Evolutionary conservation across 2,113 vertebrate genomes (phyloP).

Genomic region (Zosterops hypoxanthus): DNA sequence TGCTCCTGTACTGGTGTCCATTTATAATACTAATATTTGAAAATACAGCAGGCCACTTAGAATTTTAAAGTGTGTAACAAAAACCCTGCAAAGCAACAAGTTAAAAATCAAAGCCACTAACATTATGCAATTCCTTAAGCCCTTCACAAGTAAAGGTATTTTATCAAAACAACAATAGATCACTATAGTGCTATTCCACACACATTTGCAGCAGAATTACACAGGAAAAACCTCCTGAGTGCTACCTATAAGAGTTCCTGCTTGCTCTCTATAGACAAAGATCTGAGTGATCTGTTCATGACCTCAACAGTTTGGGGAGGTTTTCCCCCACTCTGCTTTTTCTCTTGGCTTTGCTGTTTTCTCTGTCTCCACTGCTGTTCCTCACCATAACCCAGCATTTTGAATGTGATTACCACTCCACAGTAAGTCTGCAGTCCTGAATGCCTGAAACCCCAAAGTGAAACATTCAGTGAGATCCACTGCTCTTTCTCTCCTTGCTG

Average conservation of each 20-base stretch:
- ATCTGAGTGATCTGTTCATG: background rate
- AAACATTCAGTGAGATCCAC: background rate
- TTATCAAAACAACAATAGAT: background rate
- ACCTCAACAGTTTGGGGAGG: background rate
- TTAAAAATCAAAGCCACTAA: background rate
- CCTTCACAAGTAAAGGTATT: background rate
- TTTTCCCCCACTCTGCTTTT: background rate
- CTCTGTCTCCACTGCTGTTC: background rate
- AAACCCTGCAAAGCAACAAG: background rate
- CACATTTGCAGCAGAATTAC: background rate
- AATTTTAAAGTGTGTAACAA: background rate
- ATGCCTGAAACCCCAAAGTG: background rate
- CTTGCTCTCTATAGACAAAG: background rate
- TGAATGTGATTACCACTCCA: background rate
- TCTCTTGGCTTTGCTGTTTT: background rate
- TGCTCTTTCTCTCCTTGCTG: background rate
- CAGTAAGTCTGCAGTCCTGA: background rate
- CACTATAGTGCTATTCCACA: background rate
- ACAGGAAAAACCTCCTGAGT: fast-evolving
- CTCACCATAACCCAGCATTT: background rate
- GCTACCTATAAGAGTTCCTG: background rate
- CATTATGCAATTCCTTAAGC: background rate
- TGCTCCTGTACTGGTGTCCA: background rate
- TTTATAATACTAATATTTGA: background rate
- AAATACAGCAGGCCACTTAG: background rate